Conservation (phyloP, 2,888 invertebrate genomes). For the Apoderus coryli region DNA sequence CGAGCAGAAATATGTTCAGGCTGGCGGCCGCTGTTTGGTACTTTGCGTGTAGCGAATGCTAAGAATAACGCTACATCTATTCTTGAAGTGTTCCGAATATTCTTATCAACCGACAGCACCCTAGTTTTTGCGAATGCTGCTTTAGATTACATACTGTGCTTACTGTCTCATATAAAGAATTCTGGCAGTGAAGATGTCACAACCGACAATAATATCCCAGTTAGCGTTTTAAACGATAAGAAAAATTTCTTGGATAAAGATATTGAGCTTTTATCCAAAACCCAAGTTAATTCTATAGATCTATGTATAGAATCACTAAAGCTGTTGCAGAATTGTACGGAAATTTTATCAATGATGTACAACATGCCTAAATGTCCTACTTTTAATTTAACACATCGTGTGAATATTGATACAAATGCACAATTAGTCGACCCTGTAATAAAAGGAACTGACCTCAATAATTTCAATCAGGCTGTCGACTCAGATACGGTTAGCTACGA, state of each 20-base stretch:
- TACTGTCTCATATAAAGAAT: conserved; percentile 63
- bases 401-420: conserved; percentile 61
- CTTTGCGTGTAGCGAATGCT: conserved; percentile 72
- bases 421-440: conserved; percentile 77
- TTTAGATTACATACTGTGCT: conserved; percentile 82
- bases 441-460: conserved; percentile 41
- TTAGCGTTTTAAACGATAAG: conserved; percentile 18
- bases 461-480: conserved; percentile 49
- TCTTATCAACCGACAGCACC: conserved; percentile 84
- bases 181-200: conserved; percentile 35
- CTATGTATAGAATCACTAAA: conserved; percentile 68
- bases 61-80: conserved; percentile 54
- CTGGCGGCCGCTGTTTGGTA: conserved; percentile 92
- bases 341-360: conserved; percentile 82
- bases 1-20: conserved; percentile 87
- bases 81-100: conserved; percentile 86
- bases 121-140: conserved; percentile 89
- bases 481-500: conserved; percentile 47
- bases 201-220: conserved; percentile 13
- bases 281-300: conserved; percentile 32
- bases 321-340: conserved; percentile 73
- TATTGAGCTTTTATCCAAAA: conserved; percentile 23
- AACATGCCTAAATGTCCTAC: conserved; percentile 90
- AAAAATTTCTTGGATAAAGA: conserved; percentile 24
- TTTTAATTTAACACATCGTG: conserved; percentile 77